A percentile compares a stretch with the other conserved stretches of the same genome.
Conservation (phyloP, 2,113 vertebrate genomes). For the Indicator maculatus region DNA sequence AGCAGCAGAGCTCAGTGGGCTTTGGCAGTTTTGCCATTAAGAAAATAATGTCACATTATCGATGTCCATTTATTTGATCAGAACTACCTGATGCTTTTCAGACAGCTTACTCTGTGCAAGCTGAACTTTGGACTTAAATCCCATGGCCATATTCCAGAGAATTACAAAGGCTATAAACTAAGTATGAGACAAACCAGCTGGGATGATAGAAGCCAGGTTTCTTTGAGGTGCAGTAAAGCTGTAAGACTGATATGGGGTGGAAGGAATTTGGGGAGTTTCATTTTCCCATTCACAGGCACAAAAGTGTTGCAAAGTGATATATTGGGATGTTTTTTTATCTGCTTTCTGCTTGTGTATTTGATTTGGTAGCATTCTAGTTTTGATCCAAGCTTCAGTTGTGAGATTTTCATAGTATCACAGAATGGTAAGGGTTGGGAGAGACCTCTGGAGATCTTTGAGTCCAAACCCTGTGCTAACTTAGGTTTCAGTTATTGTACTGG, state of each 20-base stretch:
- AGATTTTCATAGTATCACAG: neutral
- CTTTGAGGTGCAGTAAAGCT: neutral
- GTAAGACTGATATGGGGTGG: neutral
- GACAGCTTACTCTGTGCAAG: neutral
- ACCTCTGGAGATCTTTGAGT: too few relatives aligned
- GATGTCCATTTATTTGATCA: neutral
- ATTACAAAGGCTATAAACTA: neutral
- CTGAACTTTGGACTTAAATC: constrained; percentile 11
- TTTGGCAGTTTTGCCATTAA: neutral
- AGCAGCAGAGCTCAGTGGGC: neutral
- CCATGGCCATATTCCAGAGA: neutral
- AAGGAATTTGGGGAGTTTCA: neutral
- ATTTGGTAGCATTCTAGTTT: neutral
- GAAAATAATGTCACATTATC: neutral
- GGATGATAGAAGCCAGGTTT: neutral
- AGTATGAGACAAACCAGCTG: neutral
- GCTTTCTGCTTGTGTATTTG: neutral
- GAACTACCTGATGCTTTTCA: constrained; percentile 6
- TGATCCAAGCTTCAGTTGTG: neutral
- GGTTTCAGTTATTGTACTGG: neutral
- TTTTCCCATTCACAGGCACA: neutral
- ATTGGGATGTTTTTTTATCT: neutral
- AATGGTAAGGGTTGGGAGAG: too few relatives aligned
- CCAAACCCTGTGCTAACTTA: too few relatives aligned
- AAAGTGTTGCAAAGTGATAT: neutral